Evolutionary conservation across 2,888 invertebrate species (phyloP).

Genomic region (Amorpha juglandis): DNA sequence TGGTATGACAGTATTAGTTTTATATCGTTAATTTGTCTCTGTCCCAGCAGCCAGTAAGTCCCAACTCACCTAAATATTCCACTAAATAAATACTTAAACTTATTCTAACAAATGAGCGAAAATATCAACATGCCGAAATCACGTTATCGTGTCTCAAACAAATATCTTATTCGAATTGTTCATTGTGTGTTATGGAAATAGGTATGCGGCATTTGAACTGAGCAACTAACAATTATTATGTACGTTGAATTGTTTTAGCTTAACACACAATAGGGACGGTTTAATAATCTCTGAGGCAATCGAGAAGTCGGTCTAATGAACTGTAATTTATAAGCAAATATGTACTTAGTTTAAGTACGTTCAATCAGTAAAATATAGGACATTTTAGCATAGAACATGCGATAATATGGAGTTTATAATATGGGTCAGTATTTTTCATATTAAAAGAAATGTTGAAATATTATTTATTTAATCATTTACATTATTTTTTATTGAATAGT

Average conservation of each 20-base stretch:
- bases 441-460: too few species aligned
- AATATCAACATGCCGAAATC: conserved; percentile 13
- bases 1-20: too few species aligned
- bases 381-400: not conserved
- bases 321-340: conserved; percentile 27
- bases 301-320: conserved; percentile 25
- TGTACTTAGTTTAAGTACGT: conserved; percentile 3
- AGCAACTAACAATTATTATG: conserved; percentile 42
- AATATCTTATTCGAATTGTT: conserved; percentile 24
- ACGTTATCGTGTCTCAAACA: conserved; percentile 8
- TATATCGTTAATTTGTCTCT: too few species aligned
- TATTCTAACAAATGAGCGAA: conserved; percentile 9
- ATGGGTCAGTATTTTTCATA: not conserved
- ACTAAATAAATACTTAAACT: conserved; percentile 6
- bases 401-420: not conserved
- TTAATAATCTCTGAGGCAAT: conserved; percentile 23
- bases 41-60: too few species aligned
- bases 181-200: conserved; percentile 26
- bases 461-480: too few species aligned
- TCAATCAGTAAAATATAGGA: not conserved
- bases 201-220: conserved; percentile 34
- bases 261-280: conserved; percentile 32
- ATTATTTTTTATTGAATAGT: too few species aligned
- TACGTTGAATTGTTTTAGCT: conserved; percentile 34
- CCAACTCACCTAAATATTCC: not conserved